These are phyloP conservation scores for Phrynocephalus vlangalii DNA, from an alignment of 2,797 vertebrate species.

Conservation along the genomic window DNA sequence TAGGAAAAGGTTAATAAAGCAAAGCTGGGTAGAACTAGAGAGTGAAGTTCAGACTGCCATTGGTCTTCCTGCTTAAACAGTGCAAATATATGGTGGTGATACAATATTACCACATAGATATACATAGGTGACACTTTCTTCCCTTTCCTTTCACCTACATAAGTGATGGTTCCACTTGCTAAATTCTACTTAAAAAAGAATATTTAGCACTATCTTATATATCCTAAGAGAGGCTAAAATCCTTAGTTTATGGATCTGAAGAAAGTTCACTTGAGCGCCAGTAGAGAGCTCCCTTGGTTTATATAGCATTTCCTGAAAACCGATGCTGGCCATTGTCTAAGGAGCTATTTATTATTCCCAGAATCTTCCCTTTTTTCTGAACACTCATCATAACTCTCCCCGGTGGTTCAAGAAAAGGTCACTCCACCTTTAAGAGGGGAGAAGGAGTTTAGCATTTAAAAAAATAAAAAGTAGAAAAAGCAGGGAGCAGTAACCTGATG, in stretches of 20 bases:
- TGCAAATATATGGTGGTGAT: neutral
- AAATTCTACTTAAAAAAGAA: neutral
- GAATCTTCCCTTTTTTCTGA: neutral
- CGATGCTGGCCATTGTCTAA: neutral
- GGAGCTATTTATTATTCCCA: neutral
- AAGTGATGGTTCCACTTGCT: neutral
- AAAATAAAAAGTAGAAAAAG: slow-evolving; percentile 4
- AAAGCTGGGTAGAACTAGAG: neutral
- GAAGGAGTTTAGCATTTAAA: neutral
- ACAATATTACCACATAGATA: neutral
- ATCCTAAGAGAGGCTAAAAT: neutral
- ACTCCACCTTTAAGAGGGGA: neutral
- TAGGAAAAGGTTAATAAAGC: neutral
- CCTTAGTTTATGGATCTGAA: neutral
- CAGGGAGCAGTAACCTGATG: neutral
- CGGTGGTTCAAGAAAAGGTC: neutral
- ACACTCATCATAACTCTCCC: slow-evolving; percentile 23
- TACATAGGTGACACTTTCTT: too few relatives aligned
- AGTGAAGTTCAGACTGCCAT: neutral
- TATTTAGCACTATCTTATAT: neutral
- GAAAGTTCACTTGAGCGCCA: neutral
- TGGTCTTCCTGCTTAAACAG: neutral
- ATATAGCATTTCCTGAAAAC: neutral
- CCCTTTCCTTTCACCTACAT: neutral
- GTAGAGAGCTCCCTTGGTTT: neutral